Percentiles rank a stretch among this genome's conserved stretches.
Evolutionary conservation across 2,888 invertebrate genomes (phyloP).

Genomic region (Agrochola macilenta): DNA sequence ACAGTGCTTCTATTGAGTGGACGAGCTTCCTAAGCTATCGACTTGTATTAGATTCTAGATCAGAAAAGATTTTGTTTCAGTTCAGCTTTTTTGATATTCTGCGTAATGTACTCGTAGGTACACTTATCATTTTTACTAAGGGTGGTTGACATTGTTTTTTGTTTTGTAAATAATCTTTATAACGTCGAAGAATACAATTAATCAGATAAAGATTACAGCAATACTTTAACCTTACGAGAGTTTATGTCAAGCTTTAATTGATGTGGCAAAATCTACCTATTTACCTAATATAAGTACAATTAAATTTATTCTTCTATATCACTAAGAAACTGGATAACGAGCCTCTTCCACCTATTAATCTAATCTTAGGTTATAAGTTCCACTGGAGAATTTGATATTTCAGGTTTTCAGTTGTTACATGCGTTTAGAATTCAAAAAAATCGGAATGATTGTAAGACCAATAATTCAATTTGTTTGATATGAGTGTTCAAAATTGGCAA

Average conservation of each 20-base stretch:
- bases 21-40: not conserved
- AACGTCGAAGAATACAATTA: not conserved
- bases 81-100: not conserved
- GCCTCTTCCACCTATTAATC: no score
- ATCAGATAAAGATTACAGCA: not conserved
- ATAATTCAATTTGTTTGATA: no score
- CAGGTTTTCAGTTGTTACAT: conserved; percentile 6
- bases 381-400: not conserved
- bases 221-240: not conserved
- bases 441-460: not conserved
- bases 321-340: not conserved
- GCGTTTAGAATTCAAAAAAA: not conserved
- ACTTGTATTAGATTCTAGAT: not conserved
- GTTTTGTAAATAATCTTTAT: not conserved
- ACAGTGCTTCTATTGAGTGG: not conserved
- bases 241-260: conserved; percentile 1
- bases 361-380: not conserved
- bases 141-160: not conserved
- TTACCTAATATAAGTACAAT: not conserved
- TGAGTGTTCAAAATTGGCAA: no score
- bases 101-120: not conserved
- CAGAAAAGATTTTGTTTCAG: not conserved
- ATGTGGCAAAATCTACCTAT: not conserved
- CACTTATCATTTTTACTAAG: not conserved
- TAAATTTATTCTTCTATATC: not conserved